Conservation (phyloP, 2,888 invertebrate genomes). For the Pardosa pseudoannulata region DNA sequence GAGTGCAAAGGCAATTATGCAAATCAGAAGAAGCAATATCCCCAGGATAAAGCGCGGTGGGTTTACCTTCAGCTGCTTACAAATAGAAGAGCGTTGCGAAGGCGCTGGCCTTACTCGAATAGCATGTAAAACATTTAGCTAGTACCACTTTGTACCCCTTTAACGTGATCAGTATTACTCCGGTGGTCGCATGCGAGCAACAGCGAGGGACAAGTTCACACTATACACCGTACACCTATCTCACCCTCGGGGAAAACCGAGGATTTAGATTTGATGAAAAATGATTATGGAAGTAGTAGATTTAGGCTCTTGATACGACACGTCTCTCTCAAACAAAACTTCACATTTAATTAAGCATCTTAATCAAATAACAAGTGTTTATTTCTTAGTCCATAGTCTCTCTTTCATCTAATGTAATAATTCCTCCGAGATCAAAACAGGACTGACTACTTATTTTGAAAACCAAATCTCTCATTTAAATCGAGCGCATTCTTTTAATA, state of each 20-base stretch:
- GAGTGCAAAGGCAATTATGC: slow-evolving; percentile 44
- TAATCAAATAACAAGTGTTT: not conserved
- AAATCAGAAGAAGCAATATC: slow-evolving; percentile 57
- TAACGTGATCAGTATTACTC: slow-evolving; percentile 16
- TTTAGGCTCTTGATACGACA: not conserved
- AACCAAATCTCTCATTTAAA: too few relatives aligned
- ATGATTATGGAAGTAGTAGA: slow-evolving; percentile 20
- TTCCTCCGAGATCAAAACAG: too few relatives aligned
- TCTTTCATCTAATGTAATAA: too few relatives aligned
- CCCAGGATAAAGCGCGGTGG: slow-evolving; percentile 31
- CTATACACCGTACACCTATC: too few relatives aligned
- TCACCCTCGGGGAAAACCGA: not conserved
- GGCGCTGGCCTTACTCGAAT: slow-evolving; percentile 15
- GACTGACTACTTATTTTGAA: too few relatives aligned
- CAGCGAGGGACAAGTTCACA: slow-evolving; percentile 28
- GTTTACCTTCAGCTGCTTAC: slow-evolving; percentile 25
- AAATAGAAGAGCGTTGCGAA: slow-evolving; percentile 20
- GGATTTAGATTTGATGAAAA: not conserved
- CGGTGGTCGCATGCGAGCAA: slow-evolving; percentile 1
- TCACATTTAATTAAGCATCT: not conserved
- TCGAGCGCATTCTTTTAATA: too few relatives aligned
- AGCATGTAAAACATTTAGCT: slow-evolving; percentile 35
- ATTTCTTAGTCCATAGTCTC: too few relatives aligned
- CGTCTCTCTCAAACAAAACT: not conserved
- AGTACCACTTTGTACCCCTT: slow-evolving; percentile 26